Evolutionary conservation across 2,888 invertebrate species (phyloP).

Genomic region (Dysmachus trigonus): DNA sequence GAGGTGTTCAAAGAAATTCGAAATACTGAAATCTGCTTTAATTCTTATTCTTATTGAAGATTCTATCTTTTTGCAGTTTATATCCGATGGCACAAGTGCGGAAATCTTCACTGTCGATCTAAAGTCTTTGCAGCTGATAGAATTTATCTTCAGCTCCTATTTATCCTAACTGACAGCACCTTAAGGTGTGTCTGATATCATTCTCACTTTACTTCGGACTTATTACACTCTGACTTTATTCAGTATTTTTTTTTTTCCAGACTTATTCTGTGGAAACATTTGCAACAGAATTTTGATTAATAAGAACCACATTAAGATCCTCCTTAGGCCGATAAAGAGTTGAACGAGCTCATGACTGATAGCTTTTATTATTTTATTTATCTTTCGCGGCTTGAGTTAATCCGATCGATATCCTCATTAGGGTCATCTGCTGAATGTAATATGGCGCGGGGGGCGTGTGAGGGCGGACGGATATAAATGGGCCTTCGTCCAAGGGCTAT

Average conservation of each 20-base stretch:
- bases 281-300: background rate
- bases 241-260: background rate
- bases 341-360: background rate
- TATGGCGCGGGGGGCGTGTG: background rate
- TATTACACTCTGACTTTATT: background rate
- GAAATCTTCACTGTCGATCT: background rate
- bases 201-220: background rate
- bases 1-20: no score
- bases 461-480: background rate
- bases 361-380: no score
- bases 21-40: background rate
- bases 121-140: background rate
- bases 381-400: background rate
- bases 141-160: background rate
- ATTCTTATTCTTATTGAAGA: no score
- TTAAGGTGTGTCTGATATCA: background rate
- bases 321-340: background rate
- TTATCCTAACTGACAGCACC: background rate
- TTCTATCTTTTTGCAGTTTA: background rate
- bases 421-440: background rate
- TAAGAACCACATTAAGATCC: background rate
- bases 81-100: background rate
- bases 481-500: background rate
- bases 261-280: background rate
- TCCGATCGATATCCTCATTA: background rate